These are phyloP conservation scores for Oasisia sp. DNA, from an alignment of 2,888 invertebrate genomes.

Conservation along the genomic window DNA sequence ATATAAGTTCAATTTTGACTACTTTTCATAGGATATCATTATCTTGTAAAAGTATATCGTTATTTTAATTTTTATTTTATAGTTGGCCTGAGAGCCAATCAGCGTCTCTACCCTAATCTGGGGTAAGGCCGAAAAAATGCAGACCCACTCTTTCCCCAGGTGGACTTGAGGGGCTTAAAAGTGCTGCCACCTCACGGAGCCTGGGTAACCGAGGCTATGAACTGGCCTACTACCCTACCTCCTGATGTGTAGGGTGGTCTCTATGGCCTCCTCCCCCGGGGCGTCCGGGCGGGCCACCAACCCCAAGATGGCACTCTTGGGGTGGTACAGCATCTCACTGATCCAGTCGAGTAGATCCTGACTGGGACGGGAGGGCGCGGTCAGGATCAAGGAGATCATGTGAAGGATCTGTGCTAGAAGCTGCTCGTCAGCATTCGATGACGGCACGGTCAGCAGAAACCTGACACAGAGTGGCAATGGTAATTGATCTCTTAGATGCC, in stretches of 20 bases:
- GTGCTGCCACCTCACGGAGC: no score
- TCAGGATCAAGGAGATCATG: constrained; percentile 51
- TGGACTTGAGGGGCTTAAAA: no score
- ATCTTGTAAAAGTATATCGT: no score
- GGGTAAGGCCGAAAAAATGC: no score
- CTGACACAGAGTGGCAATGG: constrained; percentile 42
- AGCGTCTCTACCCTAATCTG: no score
- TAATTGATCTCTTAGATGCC: no score
- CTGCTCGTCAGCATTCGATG: constrained; percentile 57
- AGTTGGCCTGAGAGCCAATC: no score
- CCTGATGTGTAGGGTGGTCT: constrained; percentile 47
- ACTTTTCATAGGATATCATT: no score
- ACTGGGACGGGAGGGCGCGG: constrained; percentile 21
- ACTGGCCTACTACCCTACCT: constrained; percentile 42
- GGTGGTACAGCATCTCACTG: constrained; percentile 54
- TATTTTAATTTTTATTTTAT: no score
- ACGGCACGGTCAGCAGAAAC: constrained; percentile 58
- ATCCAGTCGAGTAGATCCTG: constrained; percentile 53
- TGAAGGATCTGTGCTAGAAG: constrained; percentile 55
- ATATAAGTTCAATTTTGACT: no score
- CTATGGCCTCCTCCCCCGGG: constrained; percentile 45
- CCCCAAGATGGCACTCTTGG: constrained; percentile 57
- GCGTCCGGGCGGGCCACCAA: constrained; percentile 45
- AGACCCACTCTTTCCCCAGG: no score
- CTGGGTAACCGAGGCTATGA: no score